Conservation (phyloP, 2,888 invertebrate species). For the Metallyticus violacea region DNA sequence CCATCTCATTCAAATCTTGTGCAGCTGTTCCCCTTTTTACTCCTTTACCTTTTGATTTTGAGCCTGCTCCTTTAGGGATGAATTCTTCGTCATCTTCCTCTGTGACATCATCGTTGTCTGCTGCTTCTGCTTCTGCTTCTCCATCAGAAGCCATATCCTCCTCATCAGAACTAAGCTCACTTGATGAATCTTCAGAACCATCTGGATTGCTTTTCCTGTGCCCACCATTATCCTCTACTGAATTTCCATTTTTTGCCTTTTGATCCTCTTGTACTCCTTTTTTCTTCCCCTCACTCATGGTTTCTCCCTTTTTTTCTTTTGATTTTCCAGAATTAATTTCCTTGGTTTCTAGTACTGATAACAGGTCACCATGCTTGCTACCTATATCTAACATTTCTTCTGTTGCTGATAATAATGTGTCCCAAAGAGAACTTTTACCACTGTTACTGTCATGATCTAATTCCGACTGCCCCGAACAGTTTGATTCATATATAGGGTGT, state of each 20-base stretch:
- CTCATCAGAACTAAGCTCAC: conserved; percentile 19
- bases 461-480: neutral
- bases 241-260: conserved; percentile 18
- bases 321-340: neutral
- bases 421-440: neutral
- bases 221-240: neutral
- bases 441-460: neutral
- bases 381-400: neutral
- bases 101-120: conserved; percentile 26
- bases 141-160: conserved; percentile 22
- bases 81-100: conserved; percentile 28
- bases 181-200: conserved; percentile 20
- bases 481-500: neutral
- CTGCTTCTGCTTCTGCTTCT: conserved; percentile 17
- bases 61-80: neutral
- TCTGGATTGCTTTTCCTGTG: neutral
- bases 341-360: neutral
- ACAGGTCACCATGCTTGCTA: neutral
- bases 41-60: neutral
- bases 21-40: neutral
- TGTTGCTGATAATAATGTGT: neutral
- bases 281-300: neutral
- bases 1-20: conserved; percentile 11
- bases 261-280: neutral
- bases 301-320: neutral